Evolutionary conservation across 1,140 invertebrate species (phyloP).

Genomic region (Zelostemma sp.): DNA sequence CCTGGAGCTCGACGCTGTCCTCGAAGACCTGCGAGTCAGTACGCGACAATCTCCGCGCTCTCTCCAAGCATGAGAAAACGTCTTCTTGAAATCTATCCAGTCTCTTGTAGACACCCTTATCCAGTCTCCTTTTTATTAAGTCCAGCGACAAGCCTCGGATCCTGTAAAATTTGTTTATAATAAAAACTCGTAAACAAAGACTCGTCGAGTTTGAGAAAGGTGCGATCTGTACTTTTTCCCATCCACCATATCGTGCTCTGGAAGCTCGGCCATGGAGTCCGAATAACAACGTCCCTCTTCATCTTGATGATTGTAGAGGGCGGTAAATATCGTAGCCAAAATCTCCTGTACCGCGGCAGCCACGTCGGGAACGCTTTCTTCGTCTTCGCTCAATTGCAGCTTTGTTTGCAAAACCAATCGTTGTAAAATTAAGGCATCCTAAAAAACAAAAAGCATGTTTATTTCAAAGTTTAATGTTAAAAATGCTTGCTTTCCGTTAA

Average conservation of each 20-base stretch:
- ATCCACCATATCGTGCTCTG: conserved; percentile 86
- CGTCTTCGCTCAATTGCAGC: conserved; percentile 86
- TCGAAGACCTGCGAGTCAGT: conserved; percentile 96
- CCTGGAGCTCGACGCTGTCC: conserved; percentile 94
- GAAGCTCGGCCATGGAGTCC: conserved; percentile 94
- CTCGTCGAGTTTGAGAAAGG: no score
- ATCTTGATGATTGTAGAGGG: conserved; percentile 96
- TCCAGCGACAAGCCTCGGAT: conserved; percentile 85
- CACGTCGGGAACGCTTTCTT: conserved; percentile 91
- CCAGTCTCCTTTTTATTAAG: conserved; percentile 86
- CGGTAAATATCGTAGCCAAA: conserved; percentile 91
- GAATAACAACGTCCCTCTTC: conserved; percentile 96
- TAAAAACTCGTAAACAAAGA: no score
- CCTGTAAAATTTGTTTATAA: conserved; percentile 70
- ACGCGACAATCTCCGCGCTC: conserved; percentile 86
- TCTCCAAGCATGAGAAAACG: conserved; percentile 93
- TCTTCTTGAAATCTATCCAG: conserved; percentile 97
- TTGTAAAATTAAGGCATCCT: conserved; percentile 94
- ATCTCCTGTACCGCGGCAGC: conserved; percentile 90
- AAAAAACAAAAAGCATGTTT: conserved; percentile 13
- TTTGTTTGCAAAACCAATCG: conserved; percentile 93
- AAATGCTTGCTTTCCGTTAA: neutral
- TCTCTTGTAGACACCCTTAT: conserved; percentile 90
- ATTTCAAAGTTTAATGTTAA: neutral
- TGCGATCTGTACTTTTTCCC: conserved; percentile 79